Conservation (phyloP, 2,113 vertebrate genomes). For the Camelus bactrianus region DNA sequence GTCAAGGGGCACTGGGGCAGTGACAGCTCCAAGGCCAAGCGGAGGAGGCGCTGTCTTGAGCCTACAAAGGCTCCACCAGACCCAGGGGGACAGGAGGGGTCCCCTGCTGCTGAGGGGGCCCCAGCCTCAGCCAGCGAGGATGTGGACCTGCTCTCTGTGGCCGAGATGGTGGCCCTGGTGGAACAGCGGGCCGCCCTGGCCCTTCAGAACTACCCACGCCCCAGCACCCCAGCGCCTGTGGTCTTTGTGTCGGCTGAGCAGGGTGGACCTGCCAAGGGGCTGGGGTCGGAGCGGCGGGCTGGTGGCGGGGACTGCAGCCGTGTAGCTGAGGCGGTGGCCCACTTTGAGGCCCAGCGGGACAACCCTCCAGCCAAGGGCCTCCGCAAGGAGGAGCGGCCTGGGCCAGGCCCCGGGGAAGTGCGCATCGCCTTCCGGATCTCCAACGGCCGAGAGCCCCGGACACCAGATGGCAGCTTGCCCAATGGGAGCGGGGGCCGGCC, state of each 20-base stretch:
- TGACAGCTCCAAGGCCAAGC: constrained; percentile 95
- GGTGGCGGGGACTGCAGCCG: constrained; percentile 87
- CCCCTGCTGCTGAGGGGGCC: constrained; percentile 76
- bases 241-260: constrained; percentile 89
- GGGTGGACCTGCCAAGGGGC: constrained; percentile 67
- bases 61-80: constrained; percentile 84
- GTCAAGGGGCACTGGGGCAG: constrained; percentile 96
- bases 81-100: constrained; percentile 68
- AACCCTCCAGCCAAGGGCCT: constrained; percentile 64
- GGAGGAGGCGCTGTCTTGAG: constrained; percentile 93
- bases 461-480: constrained; percentile 83
- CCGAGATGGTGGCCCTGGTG: constrained; percentile 96
- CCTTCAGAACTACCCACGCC: constrained; percentile 88
- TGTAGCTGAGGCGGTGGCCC: constrained; percentile 95
- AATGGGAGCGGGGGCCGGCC: constrained; percentile 90
- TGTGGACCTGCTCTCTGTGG: constrained; percentile 93
- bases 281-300: constrained; percentile 57
- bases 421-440: constrained; percentile 96
- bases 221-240: constrained; percentile 79
- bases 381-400: constrained; percentile 65
- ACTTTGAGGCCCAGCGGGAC: constrained; percentile 91
- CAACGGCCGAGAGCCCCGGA: constrained; percentile 88
- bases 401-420: constrained; percentile 87
- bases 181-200: constrained; percentile 94
- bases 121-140: neutral